phyloP scores from a whole-genome alignment of 2,113 vertebrate genomes.

The Pseudopipra pipra region DNA sequence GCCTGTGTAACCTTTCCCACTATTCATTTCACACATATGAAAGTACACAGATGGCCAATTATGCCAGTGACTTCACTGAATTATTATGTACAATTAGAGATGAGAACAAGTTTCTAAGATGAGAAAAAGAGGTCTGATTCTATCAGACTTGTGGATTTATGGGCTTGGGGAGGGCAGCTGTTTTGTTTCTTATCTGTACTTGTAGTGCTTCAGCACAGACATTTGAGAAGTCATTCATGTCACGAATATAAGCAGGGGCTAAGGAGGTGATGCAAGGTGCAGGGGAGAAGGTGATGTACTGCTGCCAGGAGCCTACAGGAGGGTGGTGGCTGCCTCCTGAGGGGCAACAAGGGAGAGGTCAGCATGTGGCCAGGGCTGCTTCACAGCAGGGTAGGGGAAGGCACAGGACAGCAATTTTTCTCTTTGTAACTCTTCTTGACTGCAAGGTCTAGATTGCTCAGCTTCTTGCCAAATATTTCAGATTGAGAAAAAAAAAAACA shows the following conservation, averaged over 20 bases:
- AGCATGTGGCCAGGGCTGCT: not conserved
- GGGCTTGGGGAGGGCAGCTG: not conserved
- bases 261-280: not conserved
- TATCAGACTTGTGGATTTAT: not conserved
- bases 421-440: not conserved
- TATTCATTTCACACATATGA: not conserved
- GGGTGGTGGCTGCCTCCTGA: fast-evolving
- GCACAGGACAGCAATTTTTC: not conserved
- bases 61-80: slow-evolving; percentile 57
- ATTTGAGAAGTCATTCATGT: not conserved
- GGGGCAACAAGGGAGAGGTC: not conserved
- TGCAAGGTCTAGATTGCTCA: not conserved
- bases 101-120: not conserved
- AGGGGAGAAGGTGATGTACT: not conserved
- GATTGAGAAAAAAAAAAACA: not conserved
- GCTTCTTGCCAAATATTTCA: not conserved
- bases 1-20: slow-evolving; percentile 19
- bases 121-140: slow-evolving; percentile 12
- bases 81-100: slow-evolving; percentile 58
- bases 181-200: not conserved
- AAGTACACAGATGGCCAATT: slow-evolving; percentile 68
- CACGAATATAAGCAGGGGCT: not conserved
- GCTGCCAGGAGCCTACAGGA: not conserved
- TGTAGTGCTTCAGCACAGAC: not conserved
- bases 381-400: not conserved